Evolutionary conservation across 2,888 invertebrate genomes (phyloP).

Genomic region (Eristalinus sepulchralis): DNA sequence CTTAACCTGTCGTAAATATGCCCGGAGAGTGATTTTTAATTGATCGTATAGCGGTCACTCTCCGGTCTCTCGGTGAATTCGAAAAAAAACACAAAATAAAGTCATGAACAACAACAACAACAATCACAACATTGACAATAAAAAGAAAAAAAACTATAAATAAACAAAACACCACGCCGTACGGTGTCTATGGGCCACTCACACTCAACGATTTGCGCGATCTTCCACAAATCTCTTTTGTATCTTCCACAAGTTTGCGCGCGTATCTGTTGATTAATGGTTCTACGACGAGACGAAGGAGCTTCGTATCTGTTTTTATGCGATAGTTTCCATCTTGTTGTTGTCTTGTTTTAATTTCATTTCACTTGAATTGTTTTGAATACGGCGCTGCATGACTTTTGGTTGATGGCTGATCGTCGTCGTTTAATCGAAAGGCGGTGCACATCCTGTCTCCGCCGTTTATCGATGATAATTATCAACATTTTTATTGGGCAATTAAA

Average conservation of each 20-base stretch:
- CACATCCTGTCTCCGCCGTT: neutral
- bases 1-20: slow-evolving; percentile 37
- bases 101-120: neutral
- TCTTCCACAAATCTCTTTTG: slow-evolving; percentile 31
- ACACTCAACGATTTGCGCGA: slow-evolving; percentile 44
- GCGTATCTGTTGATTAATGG: neutral
- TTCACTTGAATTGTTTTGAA: neutral
- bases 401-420: slow-evolving; percentile 10
- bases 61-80: neutral
- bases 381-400: neutral
- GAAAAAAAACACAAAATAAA: neutral
- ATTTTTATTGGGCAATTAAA: slow-evolving; percentile 36
- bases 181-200: neutral
- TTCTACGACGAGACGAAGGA: neutral
- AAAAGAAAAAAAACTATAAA: neutral
- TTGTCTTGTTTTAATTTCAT: neutral
- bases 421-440: neutral
- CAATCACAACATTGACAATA: neutral
- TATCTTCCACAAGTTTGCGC: neutral
- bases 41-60: slow-evolving; percentile 33
- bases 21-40: slow-evolving; percentile 60
- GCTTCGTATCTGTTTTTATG: neutral
- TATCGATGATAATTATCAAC: slow-evolving; percentile 18
- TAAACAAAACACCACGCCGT: neutral
- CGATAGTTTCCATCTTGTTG: neutral